Percentiles rank a stretch among this genome's conserved stretches.
These are phyloP conservation scores for Lathamus discolor DNA, from an alignment of 2,113 vertebrate genomes.

Conservation along the genomic window DNA sequence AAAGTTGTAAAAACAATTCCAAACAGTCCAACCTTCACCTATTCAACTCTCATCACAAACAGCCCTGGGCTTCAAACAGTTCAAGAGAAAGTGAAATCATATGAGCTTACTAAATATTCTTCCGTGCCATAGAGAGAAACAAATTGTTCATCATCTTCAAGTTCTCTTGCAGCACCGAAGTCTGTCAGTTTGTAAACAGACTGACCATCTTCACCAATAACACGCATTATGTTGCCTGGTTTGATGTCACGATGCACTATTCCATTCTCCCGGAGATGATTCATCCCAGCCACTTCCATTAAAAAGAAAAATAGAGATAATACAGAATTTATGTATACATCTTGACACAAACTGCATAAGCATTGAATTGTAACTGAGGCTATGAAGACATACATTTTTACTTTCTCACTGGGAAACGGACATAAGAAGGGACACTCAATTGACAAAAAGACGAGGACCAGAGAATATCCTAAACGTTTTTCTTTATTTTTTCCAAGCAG, in stretches of 20 bases:
- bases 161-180: constrained; percentile 93
- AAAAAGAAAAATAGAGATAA: not conserved
- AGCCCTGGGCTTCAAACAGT: not conserved
- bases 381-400: not conserved
- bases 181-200: constrained; percentile 98
- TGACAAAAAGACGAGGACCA: not conserved
- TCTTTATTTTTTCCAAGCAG: not conserved
- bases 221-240: constrained; percentile 97
- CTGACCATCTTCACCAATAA: constrained; percentile 93
- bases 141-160: constrained; percentile 98
- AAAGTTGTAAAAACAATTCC: not conserved
- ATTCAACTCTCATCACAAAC: not conserved
- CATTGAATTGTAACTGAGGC: not conserved
- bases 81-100: not conserved
- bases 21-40: not conserved
- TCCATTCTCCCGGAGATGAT: constrained; percentile 95
- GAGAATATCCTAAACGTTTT: not conserved
- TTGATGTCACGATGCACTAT: constrained; percentile 98
- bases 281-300: constrained; percentile 93
- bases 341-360: not conserved
- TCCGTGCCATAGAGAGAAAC: constrained; percentile 98
- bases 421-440: not conserved
- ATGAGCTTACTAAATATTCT: constrained; percentile 90
- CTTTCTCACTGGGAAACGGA: not conserved
- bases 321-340: not conserved